Evolutionary conservation across 2,888 invertebrate genomes (phyloP), one percentile per base, ranked within the genome.

Genomic region (Heliconius aoede): DNA sequence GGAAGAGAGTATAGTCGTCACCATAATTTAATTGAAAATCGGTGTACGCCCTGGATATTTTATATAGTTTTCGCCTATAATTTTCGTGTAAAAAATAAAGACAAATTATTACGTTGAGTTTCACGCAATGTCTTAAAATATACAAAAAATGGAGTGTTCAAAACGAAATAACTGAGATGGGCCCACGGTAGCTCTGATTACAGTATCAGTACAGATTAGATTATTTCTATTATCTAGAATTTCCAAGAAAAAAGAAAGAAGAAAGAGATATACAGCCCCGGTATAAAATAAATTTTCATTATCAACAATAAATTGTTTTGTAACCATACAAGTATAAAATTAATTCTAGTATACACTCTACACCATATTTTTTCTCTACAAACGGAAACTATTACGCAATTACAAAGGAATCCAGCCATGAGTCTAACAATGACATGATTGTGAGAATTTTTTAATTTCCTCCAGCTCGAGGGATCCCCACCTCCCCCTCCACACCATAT

Each of bases 401-500:
- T 72, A 80, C 79, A 82, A 82, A 78, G 67, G 72, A 36, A 30
- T n/a, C 65, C 58, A 36, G 58, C 36, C 11, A 72, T 60, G 36
- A n/a, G 18, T 72, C 40, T 73, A 46, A 79, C 80, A 80, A 79
- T 72, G 73, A 73, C 72, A 76, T 74, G 76, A 80, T 75, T 76
- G 78, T 75, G 74, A 80, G 80, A 80, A 84, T 84, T 86, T 88
- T 89, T 89, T 87, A 87, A 89, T 88, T 87, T 87, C 84, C 79
- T 82, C 79, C 80, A 79, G 82, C 85, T 83, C 83, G 84, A 80
- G 78, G 81, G 79, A n/a, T n/a, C n/a, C n/a, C n/a, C n/a, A n/a
- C n/a, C n/a, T n/a, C 83, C 74, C 87, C 85, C 85, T 79, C 85
- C 76, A n/a, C n/a, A 83, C 86, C 89, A 89, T 91, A 90, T 90